Conservation (phyloP, 1,140 invertebrate genomes). For the Drosophila bocqueti region DNA sequence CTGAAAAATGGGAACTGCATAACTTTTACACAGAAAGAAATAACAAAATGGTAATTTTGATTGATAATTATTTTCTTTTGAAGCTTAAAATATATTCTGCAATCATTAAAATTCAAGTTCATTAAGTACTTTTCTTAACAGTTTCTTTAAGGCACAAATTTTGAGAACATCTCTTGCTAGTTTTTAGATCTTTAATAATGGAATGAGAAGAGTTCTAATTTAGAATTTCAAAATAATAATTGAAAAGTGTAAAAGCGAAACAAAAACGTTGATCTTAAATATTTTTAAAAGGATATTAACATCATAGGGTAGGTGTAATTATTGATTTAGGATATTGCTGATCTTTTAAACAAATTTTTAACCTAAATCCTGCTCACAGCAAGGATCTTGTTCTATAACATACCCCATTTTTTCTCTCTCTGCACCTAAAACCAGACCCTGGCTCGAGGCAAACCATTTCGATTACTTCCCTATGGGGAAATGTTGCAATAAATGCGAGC, state of each 20-base stretch:
- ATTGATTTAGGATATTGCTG: not conserved
- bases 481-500: slow-evolving; percentile 75
- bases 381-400: not conserved
- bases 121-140: not conserved
- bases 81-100: too few species aligned
- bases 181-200: not conserved
- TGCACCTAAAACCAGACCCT: slow-evolving; percentile 24
- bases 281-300: not conserved
- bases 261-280: not conserved
- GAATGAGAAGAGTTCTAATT: too few species aligned
- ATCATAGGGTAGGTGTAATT: too few species aligned
- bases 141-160: not conserved
- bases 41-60: not conserved
- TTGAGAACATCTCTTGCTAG: too few species aligned
- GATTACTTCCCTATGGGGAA: slow-evolving; percentile 71
- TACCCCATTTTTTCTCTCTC: not conserved
- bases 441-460: slow-evolving; percentile 25
- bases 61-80: too few species aligned
- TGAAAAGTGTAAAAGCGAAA: not conserved
- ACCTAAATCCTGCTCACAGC: too few species aligned
- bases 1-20: slow-evolving; percentile 40
- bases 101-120: too few species aligned
- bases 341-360: not conserved
- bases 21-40: slow-evolving; percentile 24
- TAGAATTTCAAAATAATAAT: not conserved